Evolutionary conservation across 2,888 invertebrate species (phyloP), one percentile per base, ranked within the genome.

Genomic region (Ceraclea dissimilis): DNA sequence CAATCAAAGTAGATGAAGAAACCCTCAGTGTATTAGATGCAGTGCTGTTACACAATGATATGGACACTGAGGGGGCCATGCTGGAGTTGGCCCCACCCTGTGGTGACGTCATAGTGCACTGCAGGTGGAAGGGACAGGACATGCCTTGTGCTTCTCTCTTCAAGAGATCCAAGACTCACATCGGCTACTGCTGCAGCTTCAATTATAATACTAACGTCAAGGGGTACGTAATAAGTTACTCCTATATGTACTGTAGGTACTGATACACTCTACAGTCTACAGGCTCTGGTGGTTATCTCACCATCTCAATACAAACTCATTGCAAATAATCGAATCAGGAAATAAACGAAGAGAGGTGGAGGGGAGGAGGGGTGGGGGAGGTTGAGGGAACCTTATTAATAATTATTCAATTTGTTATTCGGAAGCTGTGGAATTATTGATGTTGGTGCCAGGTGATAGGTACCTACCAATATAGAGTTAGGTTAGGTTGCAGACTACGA

Each of bases 141-240:
- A 60, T 65, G 2, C 60, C 66, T 8, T 73, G 73, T 56, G 43
- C 17, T 1, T 49, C 66, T n/a, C 52, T 66, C 26, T 71, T 74
- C 53, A 59, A 61, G 39, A 55, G 64, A 20, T 64, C 68, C 4
- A 63, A 66, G 16, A 68, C 67, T 1, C 60, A 59, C 1, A 57
- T 65, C 50, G 72, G 74, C 1, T 49, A 65, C 19, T 73, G 74
- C 49, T 74, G 73, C 57, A 70, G 72, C 2, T 73, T 71, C 57
- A 74, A 73, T 60, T 70, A 65, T 20, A 59, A 65, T 55, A 46
- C 60, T 6, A n/a, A 61, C 13, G 49, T 52, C n/a, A 55, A 33
- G 39, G 60, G 51, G 64, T 64, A 60, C 59, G 52, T 56, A 33
- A 18, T n/a, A n/a, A n/a, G n/a, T n/a, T n/a, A n/a, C n/a, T n/a